A percentile compares a stretch with the other conserved stretches of the same genome.
Evolutionary conservation across 92 coral and sea anemone species (phyloP).

Genomic region (Muricea muricata): DNA sequence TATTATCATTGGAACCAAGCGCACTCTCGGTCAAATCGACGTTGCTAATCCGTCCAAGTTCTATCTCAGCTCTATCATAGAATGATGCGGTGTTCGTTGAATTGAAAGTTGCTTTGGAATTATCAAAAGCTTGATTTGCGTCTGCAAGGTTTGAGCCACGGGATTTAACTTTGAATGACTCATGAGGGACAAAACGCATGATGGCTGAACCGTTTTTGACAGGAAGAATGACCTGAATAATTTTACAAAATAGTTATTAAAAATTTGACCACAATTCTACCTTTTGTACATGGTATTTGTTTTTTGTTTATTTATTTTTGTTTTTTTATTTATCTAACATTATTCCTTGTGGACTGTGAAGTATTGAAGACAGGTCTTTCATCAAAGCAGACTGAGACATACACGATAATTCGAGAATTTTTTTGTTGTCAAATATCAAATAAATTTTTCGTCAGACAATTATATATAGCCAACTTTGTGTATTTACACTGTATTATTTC

Average conservation of each 20-base stretch:
- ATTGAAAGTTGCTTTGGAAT: slow-evolving; percentile 38
- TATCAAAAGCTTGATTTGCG: not conserved
- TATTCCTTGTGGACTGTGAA: no score
- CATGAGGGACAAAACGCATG: slow-evolving; percentile 63
- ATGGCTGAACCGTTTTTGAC: slow-evolving; percentile 73
- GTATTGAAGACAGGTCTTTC: no score
- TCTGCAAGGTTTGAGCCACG: slow-evolving; percentile 72
- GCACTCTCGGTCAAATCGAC: slow-evolving; percentile 43
- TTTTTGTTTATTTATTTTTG: not conserved
- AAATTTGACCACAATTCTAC: not conserved
- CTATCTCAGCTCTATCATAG: slow-evolving; percentile 72
- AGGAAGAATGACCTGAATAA: slow-evolving; percentile 76
- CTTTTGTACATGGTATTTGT: no score
- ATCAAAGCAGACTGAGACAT: no score
- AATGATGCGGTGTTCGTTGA: slow-evolving; percentile 44
- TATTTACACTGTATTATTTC: no score
- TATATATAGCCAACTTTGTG: no score
- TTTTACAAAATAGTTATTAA: not conserved
- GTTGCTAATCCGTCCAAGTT: slow-evolving; percentile 70
- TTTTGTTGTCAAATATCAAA: no score
- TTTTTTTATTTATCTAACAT: no score
- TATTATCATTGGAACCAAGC: slow-evolving; percentile 45
- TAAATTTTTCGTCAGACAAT: no score
- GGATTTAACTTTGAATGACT: slow-evolving; percentile 44
- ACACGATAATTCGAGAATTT: no score